A percentile compares a stretch with the other conserved stretches of the same genome.
Conservation (phyloP, 1,140 invertebrate genomes). For the Microvelia longipes region DNA sequence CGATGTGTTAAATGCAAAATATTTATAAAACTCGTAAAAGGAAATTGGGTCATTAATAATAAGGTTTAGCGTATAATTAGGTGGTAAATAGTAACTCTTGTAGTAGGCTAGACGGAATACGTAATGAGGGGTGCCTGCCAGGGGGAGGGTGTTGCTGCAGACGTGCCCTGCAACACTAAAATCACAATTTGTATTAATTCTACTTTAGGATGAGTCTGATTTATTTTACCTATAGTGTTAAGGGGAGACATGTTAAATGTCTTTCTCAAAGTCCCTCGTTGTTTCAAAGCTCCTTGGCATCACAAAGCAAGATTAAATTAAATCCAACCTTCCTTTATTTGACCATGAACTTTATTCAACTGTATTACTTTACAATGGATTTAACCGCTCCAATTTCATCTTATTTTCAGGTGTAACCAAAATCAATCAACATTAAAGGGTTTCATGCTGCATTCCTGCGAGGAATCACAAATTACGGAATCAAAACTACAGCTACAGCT, state of each 20-base stretch:
- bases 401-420: no score
- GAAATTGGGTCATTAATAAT: neutral
- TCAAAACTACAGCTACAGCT: no score
- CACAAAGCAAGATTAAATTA: no score
- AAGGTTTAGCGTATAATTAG: neutral
- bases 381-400: no score
- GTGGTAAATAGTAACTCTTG: neutral
- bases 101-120: neutral
- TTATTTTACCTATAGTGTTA: neutral
- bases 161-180: neutral
- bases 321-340: no score
- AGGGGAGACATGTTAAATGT: neutral
- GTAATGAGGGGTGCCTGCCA: neutral
- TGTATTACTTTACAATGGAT: no score
- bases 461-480: no score
- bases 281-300: no score
- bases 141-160: neutral
- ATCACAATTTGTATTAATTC: neutral
- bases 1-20: neutral
- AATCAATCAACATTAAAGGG: no score
- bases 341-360: no score
- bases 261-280: neutral
- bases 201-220: neutral
- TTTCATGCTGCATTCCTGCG: no score
- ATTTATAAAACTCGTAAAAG: neutral